Conservation (phyloP, 2,113 vertebrate genomes). For the Dunckerocampus dactyliophorus region DNA sequence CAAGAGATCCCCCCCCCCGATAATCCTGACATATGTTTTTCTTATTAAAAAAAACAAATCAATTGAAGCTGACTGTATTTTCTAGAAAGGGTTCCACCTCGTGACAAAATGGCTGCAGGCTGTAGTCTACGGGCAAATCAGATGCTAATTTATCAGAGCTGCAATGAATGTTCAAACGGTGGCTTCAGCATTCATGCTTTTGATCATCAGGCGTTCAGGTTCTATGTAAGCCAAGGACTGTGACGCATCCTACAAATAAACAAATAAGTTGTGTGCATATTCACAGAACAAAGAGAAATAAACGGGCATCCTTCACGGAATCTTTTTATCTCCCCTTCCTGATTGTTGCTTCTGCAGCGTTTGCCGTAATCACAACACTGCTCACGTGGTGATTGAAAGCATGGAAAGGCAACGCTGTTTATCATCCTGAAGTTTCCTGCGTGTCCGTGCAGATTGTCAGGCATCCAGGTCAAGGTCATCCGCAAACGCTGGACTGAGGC, state of each 20-base stretch:
- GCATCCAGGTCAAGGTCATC: too few relatives aligned
- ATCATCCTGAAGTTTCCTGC: too few relatives aligned
- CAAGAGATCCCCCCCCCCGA: not conserved
- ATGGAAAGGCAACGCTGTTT: too few relatives aligned
- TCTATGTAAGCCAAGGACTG: conserved; percentile 64
- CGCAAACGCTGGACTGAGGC: too few relatives aligned
- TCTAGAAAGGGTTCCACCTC: not conserved
- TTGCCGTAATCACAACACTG: conserved; percentile 6
- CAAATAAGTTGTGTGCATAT: not conserved
- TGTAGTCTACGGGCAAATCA: conserved; percentile 30
- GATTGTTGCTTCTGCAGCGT: conserved; percentile 13
- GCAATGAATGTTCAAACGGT: conserved; percentile 42
- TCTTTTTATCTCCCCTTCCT: not conserved
- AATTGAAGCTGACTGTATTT: not conserved
- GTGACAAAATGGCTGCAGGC: too few relatives aligned
- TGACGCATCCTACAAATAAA: conserved; percentile 35
- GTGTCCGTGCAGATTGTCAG: too few relatives aligned
- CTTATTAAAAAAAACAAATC: not conserved
- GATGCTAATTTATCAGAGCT: conserved; percentile 50
- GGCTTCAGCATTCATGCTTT: conserved; percentile 44
- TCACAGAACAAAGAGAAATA: conserved; percentile 13
- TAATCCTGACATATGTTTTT: not conserved
- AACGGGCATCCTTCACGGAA: conserved; percentile 3
- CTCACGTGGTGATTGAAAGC: too few relatives aligned
- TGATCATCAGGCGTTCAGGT: conserved; percentile 56